A percentile compares a stretch with the other conserved stretches of the same genome.
These are phyloP conservation scores for Leguminivora glycinivorella DNA, from an alignment of 1,140 invertebrate genomes.

Conservation along the genomic window DNA sequence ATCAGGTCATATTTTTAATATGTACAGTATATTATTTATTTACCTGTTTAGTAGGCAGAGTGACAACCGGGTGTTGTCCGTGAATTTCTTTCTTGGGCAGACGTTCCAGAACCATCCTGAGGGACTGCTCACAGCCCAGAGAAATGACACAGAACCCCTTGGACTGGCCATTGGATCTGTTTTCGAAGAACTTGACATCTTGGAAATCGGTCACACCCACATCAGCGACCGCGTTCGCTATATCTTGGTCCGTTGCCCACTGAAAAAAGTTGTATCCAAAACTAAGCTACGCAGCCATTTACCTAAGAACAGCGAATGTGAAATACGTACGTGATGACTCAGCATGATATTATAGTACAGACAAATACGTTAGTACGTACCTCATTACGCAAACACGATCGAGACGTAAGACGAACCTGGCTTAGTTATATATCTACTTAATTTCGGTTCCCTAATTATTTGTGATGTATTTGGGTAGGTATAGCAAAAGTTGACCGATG, in stretches of 20 bases:
- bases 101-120: slow-evolving; percentile 93
- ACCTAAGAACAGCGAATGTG: slow-evolving; percentile 40
- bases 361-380: slow-evolving; percentile 38
- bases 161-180: slow-evolving; percentile 98
- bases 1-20: no score
- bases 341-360: slow-evolving; percentile 4
- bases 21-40: slow-evolving; percentile 40
- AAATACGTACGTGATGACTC: slow-evolving; percentile 50
- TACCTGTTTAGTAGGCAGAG: slow-evolving; percentile 96
- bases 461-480: background rate
- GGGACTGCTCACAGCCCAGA: slow-evolving; percentile 94
- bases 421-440: background rate
- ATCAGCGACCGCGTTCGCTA: slow-evolving; percentile 91
- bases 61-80: slow-evolving; percentile 96
- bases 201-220: slow-evolving; percentile 96
- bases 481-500: background rate
- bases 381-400: slow-evolving; percentile 33
- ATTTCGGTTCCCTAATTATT: background rate
- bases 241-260: slow-evolving; percentile 99
- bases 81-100: slow-evolving; percentile 96
- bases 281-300: slow-evolving; percentile 53
- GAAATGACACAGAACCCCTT: slow-evolving; percentile 98
- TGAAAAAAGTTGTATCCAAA: slow-evolving; percentile 76
- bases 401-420: background rate
- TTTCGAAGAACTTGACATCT: slow-evolving; percentile 99